phyloP scores from a whole-genome alignment of 2,797 vertebrate genomes.

The Prunella strophiata region DNA sequence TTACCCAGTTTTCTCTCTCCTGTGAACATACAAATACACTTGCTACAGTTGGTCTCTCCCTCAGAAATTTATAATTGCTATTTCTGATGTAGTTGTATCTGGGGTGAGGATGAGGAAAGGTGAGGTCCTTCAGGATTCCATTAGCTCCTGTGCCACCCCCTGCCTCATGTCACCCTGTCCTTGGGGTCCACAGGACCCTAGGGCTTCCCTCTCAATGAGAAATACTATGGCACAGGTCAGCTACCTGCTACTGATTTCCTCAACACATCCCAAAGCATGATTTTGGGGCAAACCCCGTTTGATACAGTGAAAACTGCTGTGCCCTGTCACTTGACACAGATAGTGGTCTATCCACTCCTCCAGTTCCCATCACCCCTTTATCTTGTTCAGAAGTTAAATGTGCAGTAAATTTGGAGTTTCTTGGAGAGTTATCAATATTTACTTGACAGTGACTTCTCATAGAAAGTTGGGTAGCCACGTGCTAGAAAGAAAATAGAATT shows the following conservation, averaged over 20 bases:
- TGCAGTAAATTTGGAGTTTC: neutral
- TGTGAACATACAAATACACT: neutral
- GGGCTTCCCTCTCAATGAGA: neutral
- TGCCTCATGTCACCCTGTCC: neutral
- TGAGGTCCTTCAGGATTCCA: neutral
- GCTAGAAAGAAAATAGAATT: neutral
- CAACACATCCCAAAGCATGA: neutral
- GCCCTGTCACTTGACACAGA: neutral
- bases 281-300: neutral
- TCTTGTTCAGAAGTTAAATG: neutral
- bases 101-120: neutral
- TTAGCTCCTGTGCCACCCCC: neutral
- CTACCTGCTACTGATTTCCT: neutral
- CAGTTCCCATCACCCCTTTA: neutral
- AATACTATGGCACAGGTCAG: neutral
- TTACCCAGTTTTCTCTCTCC: neutral
- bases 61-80: neutral
- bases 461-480: neutral
- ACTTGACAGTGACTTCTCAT: neutral
- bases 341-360: neutral
- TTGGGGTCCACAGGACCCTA: neutral
- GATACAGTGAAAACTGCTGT: neutral
- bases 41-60: neutral
- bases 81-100: neutral
- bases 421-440: neutral